Conservation (phyloP, 2,888 invertebrate species). For the Busseola fusca region DNA sequence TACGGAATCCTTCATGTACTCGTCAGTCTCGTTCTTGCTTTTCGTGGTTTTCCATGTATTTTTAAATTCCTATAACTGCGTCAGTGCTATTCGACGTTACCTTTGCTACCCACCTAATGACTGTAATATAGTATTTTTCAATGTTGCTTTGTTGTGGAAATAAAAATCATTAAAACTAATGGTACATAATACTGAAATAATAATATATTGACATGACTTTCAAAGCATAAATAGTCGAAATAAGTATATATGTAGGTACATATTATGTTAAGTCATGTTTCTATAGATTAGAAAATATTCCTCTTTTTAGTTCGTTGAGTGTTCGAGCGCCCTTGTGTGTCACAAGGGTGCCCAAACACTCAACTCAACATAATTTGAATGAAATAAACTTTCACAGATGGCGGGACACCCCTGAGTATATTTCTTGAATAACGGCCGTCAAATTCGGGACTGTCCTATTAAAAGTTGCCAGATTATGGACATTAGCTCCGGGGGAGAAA, state of each 20-base stretch:
- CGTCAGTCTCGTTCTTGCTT: no score
- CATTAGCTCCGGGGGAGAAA: constrained; percentile 83
- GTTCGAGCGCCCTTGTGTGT: neutral
- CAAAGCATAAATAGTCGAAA: neutral
- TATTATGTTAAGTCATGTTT: constrained; percentile 17
- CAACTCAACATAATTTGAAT: constrained; percentile 64
- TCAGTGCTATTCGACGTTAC: neutral
- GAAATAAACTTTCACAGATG: constrained; percentile 80
- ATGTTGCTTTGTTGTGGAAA: neutral
- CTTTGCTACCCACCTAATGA: neutral
- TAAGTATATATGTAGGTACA: neutral
- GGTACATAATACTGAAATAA: neutral
- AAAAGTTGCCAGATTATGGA: constrained; percentile 88
- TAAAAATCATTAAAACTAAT: no score
- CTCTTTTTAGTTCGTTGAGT: neutral
- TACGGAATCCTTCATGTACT: no score
- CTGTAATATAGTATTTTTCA: neutral
- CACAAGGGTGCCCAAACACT: constrained; percentile 40
- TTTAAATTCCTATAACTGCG: neutral
- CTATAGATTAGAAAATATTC: constrained; percentile 9
- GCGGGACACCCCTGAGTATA: constrained; percentile 78
- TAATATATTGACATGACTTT: neutral
- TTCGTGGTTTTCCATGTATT: neutral
- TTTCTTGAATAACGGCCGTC: constrained; percentile 86
- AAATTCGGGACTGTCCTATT: constrained; percentile 85